Conservation (phyloP, 2,888 invertebrate species). For the Teleiodes luculella region DNA sequence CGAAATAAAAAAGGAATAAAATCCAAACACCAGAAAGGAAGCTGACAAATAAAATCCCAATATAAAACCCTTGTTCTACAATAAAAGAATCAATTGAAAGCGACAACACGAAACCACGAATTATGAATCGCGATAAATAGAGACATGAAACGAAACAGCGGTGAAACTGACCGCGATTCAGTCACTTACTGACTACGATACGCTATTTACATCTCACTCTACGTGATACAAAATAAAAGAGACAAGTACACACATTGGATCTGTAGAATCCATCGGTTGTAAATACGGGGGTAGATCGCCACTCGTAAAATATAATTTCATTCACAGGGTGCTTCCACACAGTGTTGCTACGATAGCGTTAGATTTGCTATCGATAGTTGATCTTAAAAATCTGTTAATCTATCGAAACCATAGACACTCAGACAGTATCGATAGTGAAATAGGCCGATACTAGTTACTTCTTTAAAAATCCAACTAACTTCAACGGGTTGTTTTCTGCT, state of each 20-base stretch:
- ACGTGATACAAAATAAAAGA: too few relatives aligned
- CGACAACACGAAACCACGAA: background rate
- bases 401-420: too few relatives aligned
- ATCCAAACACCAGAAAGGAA: background rate
- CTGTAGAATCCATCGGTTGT: too few relatives aligned
- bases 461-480: too few relatives aligned
- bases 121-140: slow-evolving; percentile 9
- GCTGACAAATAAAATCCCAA: slow-evolving; percentile 3
- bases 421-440: too few relatives aligned
- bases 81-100: slow-evolving; percentile 9
- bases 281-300: slow-evolving; percentile 20
- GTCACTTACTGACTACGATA: too few relatives aligned
- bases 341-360: background rate
- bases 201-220: too few relatives aligned
- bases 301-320: slow-evolving; percentile 39
- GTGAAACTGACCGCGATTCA: background rate
- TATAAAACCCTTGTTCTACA: background rate
- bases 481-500: too few relatives aligned
- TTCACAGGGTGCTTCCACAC: slow-evolving; percentile 16
- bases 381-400: too few relatives aligned
- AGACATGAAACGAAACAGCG: slow-evolving; percentile 6
- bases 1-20: background rate
- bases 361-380: too few relatives aligned
- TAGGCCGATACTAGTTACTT: too few relatives aligned
- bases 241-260: too few relatives aligned